Evolutionary conservation across 2,888 invertebrate genomes (phyloP).

Genomic region (Hemaris fuciformis): DNA sequence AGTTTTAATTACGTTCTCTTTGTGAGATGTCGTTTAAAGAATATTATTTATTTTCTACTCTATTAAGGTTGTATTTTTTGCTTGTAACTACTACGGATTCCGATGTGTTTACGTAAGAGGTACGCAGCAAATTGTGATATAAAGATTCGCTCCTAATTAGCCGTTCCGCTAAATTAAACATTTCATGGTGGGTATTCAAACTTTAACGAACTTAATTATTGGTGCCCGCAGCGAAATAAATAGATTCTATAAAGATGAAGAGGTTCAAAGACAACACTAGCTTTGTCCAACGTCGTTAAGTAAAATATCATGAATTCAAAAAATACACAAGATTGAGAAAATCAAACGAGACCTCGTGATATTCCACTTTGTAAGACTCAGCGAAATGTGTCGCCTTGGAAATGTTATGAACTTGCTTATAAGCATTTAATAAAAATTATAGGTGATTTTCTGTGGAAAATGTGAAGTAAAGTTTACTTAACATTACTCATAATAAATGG

Average conservation of each 20-base stretch:
- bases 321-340: background rate
- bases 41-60: background rate
- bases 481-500: background rate
- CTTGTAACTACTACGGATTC: background rate
- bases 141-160: background rate
- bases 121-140: background rate
- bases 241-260: too few relatives aligned
- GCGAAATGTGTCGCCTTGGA: background rate
- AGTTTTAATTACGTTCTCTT: background rate
- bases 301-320: too few relatives aligned
- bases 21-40: too few relatives aligned
- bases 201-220: background rate
- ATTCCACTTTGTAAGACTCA: background rate
- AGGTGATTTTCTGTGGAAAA: background rate
- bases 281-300: too few relatives aligned
- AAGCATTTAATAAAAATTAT: background rate
- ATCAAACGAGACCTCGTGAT: background rate
- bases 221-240: background rate
- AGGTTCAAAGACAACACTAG: too few relatives aligned
- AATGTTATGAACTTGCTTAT: background rate
- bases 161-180: slow-evolving; percentile 4
- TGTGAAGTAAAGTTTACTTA: background rate
- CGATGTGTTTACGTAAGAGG: background rate
- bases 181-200: background rate
- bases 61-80: background rate